These are phyloP conservation scores for Carcinoscorpius rotundicauda DNA, from an alignment of 1,140 invertebrate species.

Conservation along the genomic window DNA sequence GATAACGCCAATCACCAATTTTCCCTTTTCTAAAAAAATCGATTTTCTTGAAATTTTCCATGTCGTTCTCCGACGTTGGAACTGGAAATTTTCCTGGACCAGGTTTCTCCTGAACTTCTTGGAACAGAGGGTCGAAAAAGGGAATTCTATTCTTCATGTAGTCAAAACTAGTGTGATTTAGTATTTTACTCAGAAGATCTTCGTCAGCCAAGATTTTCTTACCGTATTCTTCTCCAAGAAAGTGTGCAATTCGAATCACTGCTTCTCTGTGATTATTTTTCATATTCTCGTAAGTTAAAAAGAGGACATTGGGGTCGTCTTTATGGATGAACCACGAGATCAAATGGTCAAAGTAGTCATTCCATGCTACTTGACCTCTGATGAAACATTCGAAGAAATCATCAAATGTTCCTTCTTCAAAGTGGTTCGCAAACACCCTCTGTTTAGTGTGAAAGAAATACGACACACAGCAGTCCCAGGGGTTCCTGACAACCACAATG, in stretches of 20 bases:
- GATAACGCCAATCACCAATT: slow-evolving; percentile 4
- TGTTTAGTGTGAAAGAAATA: slow-evolving; percentile 8
- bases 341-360: slow-evolving; percentile 34
- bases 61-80: too few species aligned
- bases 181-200: too few species aligned
- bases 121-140: too few species aligned
- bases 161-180: too few species aligned
- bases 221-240: slow-evolving; percentile 29
- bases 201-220: not conserved
- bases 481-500: slow-evolving; percentile 6
- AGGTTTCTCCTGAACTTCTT: not conserved
- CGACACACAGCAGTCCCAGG: slow-evolving; percentile 8
- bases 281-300: slow-evolving; percentile 27
- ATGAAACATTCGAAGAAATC: slow-evolving; percentile 31
- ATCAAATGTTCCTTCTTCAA: slow-evolving; percentile 21
- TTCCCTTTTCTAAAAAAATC: slow-evolving; percentile 10
- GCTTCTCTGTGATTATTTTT: slow-evolving; percentile 2
- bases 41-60: not conserved
- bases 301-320: slow-evolving; percentile 29
- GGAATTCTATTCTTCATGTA: slow-evolving; percentile 3
- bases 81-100: too few species aligned
- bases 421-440: not conserved
- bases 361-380: slow-evolving; percentile 28
- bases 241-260: slow-evolving; percentile 23
- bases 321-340: slow-evolving; percentile 28